phyloP scores from a whole-genome alignment of 2,797 vertebrate species.

The Microctenopoma steveboyesi region DNA sequence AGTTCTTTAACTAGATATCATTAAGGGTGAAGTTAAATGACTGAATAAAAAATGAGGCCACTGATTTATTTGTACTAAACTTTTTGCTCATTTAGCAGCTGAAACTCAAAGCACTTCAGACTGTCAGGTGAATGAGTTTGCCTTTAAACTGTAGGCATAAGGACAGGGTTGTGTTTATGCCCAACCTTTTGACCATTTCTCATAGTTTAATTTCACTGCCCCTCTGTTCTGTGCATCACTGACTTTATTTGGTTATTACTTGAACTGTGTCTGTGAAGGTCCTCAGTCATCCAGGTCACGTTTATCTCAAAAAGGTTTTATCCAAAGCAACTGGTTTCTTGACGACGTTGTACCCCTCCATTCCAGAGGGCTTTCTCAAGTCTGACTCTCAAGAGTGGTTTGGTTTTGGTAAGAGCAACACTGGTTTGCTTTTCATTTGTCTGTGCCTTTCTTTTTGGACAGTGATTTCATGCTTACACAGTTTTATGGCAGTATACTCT shows the following conservation, averaged over 20 bases:
- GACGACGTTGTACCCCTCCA: too few species aligned
- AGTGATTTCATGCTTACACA: too few species aligned
- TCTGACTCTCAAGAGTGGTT: too few species aligned
- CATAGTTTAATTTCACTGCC: neutral
- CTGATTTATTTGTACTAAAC: constrained; percentile 39
- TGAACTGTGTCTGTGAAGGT: too few species aligned
- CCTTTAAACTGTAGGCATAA: constrained; percentile 21
- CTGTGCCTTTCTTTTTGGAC: too few species aligned
- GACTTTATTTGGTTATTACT: neutral
- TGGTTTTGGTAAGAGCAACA: too few species aligned
- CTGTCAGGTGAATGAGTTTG: constrained; percentile 27
- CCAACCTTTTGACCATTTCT: constrained; percentile 12
- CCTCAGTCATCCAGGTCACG: too few species aligned
- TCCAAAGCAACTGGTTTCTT: too few species aligned
- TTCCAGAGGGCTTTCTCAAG: too few species aligned
- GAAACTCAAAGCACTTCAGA: constrained; percentile 23
- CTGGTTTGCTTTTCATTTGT: too few species aligned
- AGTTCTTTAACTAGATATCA: constrained; percentile 26
- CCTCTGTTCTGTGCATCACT: neutral
- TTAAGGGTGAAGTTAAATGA: constrained; percentile 33
- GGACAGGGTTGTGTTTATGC: neutral
- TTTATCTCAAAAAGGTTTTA: too few species aligned
- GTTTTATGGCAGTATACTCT: too few species aligned
- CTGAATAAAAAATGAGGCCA: constrained; percentile 22
- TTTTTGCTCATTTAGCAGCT: constrained; percentile 26